Base-by-base conservation (phyloP, 2,888 invertebrate species). In the Dryocosmus kuriphilus region DNA sequence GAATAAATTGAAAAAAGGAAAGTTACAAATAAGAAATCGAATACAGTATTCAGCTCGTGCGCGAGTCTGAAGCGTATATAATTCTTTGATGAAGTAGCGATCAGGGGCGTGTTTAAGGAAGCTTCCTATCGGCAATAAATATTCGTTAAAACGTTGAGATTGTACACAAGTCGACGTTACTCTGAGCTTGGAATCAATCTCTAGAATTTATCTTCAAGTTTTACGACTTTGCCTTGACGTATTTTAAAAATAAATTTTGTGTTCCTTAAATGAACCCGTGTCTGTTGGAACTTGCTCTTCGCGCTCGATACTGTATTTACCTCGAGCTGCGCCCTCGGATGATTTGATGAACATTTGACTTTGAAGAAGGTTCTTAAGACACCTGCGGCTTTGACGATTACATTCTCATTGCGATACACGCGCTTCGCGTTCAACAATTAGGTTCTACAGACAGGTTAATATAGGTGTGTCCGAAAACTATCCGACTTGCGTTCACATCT, bases 91-190 rank as follows among this genome's bases (percentile, higher is more conserved):
- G 38, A 81, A 82, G 83, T 79, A 79, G 79, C 80, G 74, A 79
- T 75, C 77, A 76, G 76, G 62, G 67, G 81, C 77, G 65, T 74
- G 67, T 74, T 75, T 62, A 67, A 65, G 75, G 75, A 71, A 75
- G 76, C 79, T 46, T 76, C 60, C 74, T 51, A 80, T 75, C 74
- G 75, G 55, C 81, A 78, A 86, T 86, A 84, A 86, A 86, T 86
- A 80, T 76, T 67, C 75, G 60, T 77, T 81, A 83, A 83, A 81
- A 77, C 77, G 79, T 71, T 55, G 76, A 73, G 74, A 81, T 81
- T 75, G 62, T 74, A 73, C 27, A 77, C 65, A 41, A 79, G 62
- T 32, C 65, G 75, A 77, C 74, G 75, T 79, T 79, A 85, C 82
- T 46, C 46, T 46, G 11, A 46, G 8, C 77, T 78, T 74, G 62